A percentile compares a stretch with the other conserved stretches of the same genome.
Evolutionary conservation across 2,888 invertebrate genomes (phyloP).

Genomic region (Phengaris arion): DNA sequence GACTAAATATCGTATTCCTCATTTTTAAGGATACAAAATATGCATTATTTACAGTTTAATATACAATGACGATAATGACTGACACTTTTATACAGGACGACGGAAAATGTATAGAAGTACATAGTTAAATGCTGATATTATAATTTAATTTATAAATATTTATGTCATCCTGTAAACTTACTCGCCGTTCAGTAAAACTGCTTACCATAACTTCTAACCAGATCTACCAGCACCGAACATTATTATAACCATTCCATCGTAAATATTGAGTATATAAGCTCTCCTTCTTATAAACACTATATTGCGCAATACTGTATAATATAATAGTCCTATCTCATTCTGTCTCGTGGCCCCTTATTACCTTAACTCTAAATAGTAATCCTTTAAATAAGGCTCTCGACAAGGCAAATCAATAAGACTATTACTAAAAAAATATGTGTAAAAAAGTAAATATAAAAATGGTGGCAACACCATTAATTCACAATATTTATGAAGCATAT

Average conservation of each 20-base stretch:
- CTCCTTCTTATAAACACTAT: conserved; percentile 37
- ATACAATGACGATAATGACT: conserved; percentile 24
- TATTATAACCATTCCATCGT: conserved; percentile 49
- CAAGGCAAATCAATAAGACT: conserved; percentile 52
- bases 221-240: conserved; percentile 75
- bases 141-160: conserved; percentile 4
- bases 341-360: conserved; percentile 62
- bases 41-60: conserved; percentile 14
- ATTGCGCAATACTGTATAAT: conserved; percentile 34
- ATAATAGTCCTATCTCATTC: conserved; percentile 39
- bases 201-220: conserved; percentile 55
- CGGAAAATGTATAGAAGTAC: conserved; percentile 24
- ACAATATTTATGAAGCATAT: background rate
- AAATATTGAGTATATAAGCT: conserved; percentile 46
- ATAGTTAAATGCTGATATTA: conserved; percentile 19
- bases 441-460: conserved; percentile 23
- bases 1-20: background rate
- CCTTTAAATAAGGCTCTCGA: conserved; percentile 62
- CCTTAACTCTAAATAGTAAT: conserved; percentile 57
- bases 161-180: conserved; percentile 44
- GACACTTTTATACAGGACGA: conserved; percentile 22
- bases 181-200: conserved; percentile 50
- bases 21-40: conserved; percentile 19
- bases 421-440: background rate
- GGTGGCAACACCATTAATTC: background rate